Evolutionary conservation across 2,113 vertebrate genomes (phyloP).

Genomic region (Ameiurus melas): DNA sequence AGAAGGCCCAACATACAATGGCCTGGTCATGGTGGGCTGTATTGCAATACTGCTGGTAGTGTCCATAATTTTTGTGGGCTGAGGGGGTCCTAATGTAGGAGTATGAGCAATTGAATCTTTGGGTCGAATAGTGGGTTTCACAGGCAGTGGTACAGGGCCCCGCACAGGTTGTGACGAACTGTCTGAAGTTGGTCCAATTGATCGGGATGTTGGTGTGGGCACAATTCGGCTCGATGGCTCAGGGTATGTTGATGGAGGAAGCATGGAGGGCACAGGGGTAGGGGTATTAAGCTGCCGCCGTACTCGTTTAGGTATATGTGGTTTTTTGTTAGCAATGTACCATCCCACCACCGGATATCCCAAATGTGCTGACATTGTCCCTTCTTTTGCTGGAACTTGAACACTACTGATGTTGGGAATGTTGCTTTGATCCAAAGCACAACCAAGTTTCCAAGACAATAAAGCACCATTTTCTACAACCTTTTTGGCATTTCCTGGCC

Average conservation of each 20-base stretch:
- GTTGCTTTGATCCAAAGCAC: conserved; percentile 87
- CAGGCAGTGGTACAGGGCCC: conserved; percentile 83
- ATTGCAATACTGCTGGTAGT: conserved; percentile 75
- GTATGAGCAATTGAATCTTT: conserved; percentile 86
- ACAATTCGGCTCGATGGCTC: conserved; percentile 88
- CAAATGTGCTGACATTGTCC: conserved; percentile 90
- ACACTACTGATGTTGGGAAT: conserved; percentile 90
- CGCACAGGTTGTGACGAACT: conserved; percentile 83
- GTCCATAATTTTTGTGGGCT: conserved; percentile 84
- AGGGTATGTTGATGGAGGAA: conserved; percentile 81
- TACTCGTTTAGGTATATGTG: conserved; percentile 85
- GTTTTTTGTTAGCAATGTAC: conserved; percentile 98
- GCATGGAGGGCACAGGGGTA: conserved; percentile 79
- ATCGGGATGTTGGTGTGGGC: conserved; percentile 88
- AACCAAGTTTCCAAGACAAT: conserved; percentile 95
- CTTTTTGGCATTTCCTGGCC: conserved; percentile 96
- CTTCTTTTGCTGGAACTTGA: conserved; percentile 90
- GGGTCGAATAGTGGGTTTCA: conserved; percentile 88
- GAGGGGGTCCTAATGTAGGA: conserved; percentile 82
- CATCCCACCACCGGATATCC: conserved; percentile 97
- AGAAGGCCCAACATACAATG: conserved; percentile 78
- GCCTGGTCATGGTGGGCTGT: conserved; percentile 81
- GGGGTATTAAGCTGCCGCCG: conserved; percentile 89
- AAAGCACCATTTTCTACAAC: conserved; percentile 96
- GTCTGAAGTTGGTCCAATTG: conserved; percentile 85